Base-by-base conservation (phyloP, 2,797 vertebrate genomes). In the Enteromius treurensis region DNA sequence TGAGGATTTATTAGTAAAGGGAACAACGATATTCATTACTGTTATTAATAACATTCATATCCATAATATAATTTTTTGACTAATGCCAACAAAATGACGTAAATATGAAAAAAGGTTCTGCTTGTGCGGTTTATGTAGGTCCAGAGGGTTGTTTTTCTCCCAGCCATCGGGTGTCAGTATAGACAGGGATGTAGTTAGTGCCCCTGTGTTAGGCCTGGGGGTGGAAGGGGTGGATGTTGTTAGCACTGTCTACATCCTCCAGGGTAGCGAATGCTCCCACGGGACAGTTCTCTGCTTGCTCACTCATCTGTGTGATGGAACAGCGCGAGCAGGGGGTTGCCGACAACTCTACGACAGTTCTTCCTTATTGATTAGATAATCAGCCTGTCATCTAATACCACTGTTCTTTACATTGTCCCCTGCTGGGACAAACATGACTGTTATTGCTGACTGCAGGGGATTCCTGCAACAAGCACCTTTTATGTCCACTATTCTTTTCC, bases 351-450 rank as follows among this genome's bases (percentile, higher is more conserved):
- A 67, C 45, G 21, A 82, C 84, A 77, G 67, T 67, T 34, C 58
- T 11, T 67, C 73, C 81, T 55, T 95, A 95, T 95, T 95, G 95
- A 95, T 95, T 94, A 91, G 92, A 95, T 95, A 95, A 95, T 93
- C 91, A 91, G 86, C 91, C 89, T 92, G 87, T 93, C 91, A 92
- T 92, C 89, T 91, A 91, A 93, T 91, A 90, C 88, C 87, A 80
- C 86, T 90, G 88, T 91, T 89, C 89, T 77, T 94, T 93, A 92
- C 93, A 93, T 77, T 84, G 34, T 84, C 91, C 91, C 94, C 94
- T 73, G 91, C 93, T 90, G 94, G n/a, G 85, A 89, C 80, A 68
- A 19, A 90, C 89, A 90, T 60, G 53, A 85, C 85, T 80, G 45
- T 86, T 86, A 86, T 84, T 82, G 13, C 84, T 89, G 84, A 82